phyloP scores from a whole-genome alignment of 2,113 vertebrate genomes.

The Turnix velox region DNA sequence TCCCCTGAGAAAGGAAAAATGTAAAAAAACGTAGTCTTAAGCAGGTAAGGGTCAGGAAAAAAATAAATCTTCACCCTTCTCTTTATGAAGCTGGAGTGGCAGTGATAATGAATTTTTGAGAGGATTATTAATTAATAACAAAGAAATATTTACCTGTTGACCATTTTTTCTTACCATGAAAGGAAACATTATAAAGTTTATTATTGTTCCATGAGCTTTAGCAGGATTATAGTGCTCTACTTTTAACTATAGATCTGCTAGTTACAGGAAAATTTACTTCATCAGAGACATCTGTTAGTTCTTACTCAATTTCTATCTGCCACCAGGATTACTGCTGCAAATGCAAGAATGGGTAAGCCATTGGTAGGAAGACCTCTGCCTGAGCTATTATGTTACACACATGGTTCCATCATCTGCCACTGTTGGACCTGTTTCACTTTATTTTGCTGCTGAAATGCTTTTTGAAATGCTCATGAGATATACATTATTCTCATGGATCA shows the following conservation, averaged over 20 bases:
- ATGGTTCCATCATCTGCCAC: background rate
- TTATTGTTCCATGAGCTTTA: background rate
- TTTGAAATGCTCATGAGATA: background rate
- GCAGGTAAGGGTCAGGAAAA: background rate
- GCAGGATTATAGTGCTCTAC: background rate
- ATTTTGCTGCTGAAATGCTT: background rate
- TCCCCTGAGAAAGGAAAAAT: background rate
- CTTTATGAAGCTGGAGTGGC: background rate
- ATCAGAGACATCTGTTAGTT: constrained; percentile 12
- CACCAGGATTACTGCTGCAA: background rate
- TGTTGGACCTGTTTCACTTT: background rate
- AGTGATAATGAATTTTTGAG: background rate
- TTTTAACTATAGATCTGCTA: background rate
- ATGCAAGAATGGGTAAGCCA: background rate
- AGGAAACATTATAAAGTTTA: background rate
- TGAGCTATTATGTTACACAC: background rate
- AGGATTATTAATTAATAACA: background rate
- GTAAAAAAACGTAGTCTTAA: background rate
- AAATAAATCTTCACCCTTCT: background rate
- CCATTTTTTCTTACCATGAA: background rate
- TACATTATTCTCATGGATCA: background rate
- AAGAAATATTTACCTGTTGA: background rate
- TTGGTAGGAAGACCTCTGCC: background rate
- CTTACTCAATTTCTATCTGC: background rate
- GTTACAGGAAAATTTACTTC: background rate